These are phyloP conservation scores for Epizoanthus stellaris DNA, from an alignment of 92 coral and sea anemone genomes.

Conservation along the genomic window DNA sequence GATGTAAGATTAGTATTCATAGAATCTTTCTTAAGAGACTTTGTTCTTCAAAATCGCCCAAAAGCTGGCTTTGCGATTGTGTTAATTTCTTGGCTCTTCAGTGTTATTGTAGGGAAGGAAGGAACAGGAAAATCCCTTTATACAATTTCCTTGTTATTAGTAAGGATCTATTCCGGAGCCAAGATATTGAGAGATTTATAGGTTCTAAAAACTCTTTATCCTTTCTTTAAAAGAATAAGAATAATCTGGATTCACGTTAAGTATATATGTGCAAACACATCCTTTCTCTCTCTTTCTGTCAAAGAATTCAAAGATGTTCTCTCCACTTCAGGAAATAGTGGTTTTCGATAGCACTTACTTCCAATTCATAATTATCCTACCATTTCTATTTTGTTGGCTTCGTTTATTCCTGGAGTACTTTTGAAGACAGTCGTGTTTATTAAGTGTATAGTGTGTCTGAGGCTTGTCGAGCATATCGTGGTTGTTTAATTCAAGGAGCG, in stretches of 20 bases:
- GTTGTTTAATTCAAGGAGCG: slow-evolving; percentile 13
- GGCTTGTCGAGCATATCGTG: slow-evolving; percentile 14
- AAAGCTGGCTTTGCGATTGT: slow-evolving; percentile 1
- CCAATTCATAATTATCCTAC: slow-evolving; percentile 4
- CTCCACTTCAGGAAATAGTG: background rate
- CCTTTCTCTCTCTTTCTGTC: slow-evolving; percentile 21
- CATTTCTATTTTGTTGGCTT: slow-evolving; percentile 1
- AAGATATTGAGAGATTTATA: background rate
- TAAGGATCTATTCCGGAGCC: background rate
- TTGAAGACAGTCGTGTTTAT: slow-evolving; percentile 34
- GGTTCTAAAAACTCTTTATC: background rate
- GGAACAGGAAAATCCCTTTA: background rate
- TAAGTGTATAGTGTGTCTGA: slow-evolving; percentile 4
- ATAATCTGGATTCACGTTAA: slow-evolving; percentile 8
- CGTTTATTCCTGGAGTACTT: background rate
- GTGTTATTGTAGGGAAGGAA: background rate
- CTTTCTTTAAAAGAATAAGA: slow-evolving; percentile 6
- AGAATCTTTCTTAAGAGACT: slow-evolving; percentile 8
- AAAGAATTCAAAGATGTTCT: slow-evolving; percentile 5
- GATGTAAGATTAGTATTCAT: background rate
- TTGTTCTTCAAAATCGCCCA: slow-evolving; percentile 16
- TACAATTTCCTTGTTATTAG: slow-evolving; percentile 6
- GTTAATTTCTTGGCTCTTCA: background rate
- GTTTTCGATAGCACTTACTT: background rate
- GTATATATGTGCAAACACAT: background rate